A percentile compares a stretch with the other conserved stretches of the same genome.
Conservation (phyloP, 2,113 vertebrate genomes). For the Miniopterus natalensis region DNA sequence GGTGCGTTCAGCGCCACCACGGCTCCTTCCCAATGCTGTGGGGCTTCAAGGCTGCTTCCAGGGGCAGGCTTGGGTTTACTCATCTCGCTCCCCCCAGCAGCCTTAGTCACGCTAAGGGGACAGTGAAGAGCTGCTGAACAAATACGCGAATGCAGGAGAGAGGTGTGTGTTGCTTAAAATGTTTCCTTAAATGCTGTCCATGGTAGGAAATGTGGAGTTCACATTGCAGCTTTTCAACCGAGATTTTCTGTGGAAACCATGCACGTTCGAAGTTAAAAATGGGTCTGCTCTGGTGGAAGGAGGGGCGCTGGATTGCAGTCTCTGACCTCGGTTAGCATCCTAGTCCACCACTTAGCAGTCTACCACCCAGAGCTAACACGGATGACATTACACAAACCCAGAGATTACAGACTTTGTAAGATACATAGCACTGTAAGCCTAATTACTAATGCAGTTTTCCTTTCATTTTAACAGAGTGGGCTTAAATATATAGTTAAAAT, state of each 20-base stretch:
- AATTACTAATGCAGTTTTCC: background rate
- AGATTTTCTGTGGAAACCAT: background rate
- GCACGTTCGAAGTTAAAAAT: background rate
- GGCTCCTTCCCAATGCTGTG: background rate
- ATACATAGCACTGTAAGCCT: background rate
- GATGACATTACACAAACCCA: background rate
- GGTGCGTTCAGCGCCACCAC: background rate
- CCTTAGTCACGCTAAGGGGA: background rate
- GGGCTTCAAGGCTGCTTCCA: background rate
- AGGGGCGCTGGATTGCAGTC: background rate
- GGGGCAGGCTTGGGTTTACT: background rate
- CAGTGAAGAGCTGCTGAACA: background rate
- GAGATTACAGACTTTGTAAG: background rate
- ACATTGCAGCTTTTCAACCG: background rate
- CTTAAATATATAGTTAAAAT: slow-evolving; percentile 5
- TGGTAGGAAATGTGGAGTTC: background rate
- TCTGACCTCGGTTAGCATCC: background rate
- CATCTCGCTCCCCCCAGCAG: background rate
- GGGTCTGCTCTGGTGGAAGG: background rate
- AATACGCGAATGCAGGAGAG: background rate
- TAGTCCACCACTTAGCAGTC: background rate
- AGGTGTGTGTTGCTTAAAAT: background rate
- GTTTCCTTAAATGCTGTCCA: background rate
- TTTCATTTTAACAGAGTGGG: background rate
- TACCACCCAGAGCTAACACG: background rate